Conservation (phyloP, 2,113 vertebrate genomes). For the Corydoras maculifer region DNA sequence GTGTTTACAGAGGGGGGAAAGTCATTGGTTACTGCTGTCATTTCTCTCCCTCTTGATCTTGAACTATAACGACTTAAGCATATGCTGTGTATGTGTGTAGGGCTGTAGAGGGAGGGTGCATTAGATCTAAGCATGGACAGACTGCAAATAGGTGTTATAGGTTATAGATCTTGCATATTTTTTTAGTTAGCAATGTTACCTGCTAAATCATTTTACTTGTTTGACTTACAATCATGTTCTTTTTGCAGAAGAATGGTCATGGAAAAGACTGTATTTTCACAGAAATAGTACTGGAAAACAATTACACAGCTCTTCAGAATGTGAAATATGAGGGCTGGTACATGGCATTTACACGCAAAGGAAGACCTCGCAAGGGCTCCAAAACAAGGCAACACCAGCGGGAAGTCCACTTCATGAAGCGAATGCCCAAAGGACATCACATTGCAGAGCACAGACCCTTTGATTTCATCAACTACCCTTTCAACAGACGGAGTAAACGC, state of each 20-base stretch:
- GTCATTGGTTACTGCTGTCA: constrained; percentile 54
- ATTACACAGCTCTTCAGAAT: constrained; percentile 95
- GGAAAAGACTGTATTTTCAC: constrained; percentile 96
- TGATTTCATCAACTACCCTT: constrained; percentile 95
- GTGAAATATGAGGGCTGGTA: constrained; percentile 94
- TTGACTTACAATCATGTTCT: too few species aligned
- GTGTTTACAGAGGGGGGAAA: constrained; percentile 56
- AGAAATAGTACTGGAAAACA: constrained; percentile 97
- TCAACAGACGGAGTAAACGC: constrained; percentile 92
- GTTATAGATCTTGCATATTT: constrained; percentile 6
- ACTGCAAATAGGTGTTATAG: constrained; percentile 28
- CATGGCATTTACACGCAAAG: constrained; percentile 96
- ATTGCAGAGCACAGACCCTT: constrained; percentile 82
- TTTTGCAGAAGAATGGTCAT: constrained; percentile 80
- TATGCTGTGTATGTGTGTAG: constrained; percentile 47
- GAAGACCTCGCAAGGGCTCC: constrained; percentile 89
- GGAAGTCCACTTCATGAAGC: constrained; percentile 98
- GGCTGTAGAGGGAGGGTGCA: constrained; percentile 23
- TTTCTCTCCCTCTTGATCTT: constrained; percentile 55
- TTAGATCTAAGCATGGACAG: constrained; percentile 21
- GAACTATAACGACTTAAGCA: constrained; percentile 63
- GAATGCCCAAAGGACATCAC: constrained; percentile 85
- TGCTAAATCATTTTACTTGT: too few species aligned
- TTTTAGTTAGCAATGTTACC: too few species aligned
- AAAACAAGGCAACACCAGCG: constrained; percentile 96